Evolutionary conservation across 2,797 vertebrate species (phyloP), one percentile per base, ranked within the genome.

Genomic region (Phrynocephalus vlangalii): DNA sequence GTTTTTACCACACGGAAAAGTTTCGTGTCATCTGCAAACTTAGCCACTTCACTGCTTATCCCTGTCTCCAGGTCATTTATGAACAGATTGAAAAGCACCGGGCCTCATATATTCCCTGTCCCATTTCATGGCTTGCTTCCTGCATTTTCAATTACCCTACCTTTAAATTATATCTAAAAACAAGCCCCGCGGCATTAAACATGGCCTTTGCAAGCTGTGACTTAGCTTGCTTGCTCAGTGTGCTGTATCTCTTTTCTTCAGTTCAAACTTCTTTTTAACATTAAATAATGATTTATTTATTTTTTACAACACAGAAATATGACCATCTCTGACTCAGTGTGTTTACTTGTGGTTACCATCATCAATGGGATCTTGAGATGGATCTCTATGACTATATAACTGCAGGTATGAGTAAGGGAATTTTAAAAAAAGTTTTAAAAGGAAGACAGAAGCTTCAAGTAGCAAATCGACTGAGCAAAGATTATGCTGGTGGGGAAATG

Each of bases 171-270:
- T 44, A 83, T 60, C 82, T 70, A 44, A 78, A 87, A 70, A 68
- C 81, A 83, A 87, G 18, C 9, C 33, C 48, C n/a, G 73, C 60
- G 81, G 52, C 48, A 70, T 83, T 87, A 82, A 76, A 77, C 63
- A 44, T 83, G 80, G 73, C n/a, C 38, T 77, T 56, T 78, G 73
- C 66, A 87, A 63, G 30, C 48, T 15, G 11, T 70, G 50, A 22
- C 76, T 33, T 77, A 24, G 28, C 60, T 60, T 28, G 76, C 56
- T 86, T 72, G 77, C 80, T 72, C 76, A 60, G n/a, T 0, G 24
- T 52, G 63, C 56, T 78, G 15, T 71, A 78, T 44, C 48, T 73
- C 3, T 56, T 60, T 6, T 28, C 63, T 28, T 30, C 20, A 28
- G 22, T 26, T 28, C 52, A 26, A 26, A 18, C 38, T 38, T 63